Base-by-base conservation (phyloP, 2,797 vertebrate genomes). In the Cetoscarus ocellatus region DNA sequence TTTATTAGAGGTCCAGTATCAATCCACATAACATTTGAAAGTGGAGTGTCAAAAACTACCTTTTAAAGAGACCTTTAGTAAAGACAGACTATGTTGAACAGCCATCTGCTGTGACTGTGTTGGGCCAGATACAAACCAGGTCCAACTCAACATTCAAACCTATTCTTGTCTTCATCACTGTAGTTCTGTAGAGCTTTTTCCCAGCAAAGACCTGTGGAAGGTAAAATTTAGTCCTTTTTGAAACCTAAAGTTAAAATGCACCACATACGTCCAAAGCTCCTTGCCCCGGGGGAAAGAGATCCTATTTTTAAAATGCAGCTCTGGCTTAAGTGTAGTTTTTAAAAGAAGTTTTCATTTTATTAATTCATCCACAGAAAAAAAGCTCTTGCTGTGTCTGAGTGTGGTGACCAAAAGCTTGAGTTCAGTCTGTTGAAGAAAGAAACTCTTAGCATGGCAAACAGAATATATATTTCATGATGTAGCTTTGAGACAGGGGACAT, bases 401-500 rank as follows among this genome's bases (percentile, higher is more conserved):
- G n/a, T n/a, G 48, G 11, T n/a, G 3, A 13, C 36, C 4, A 42
- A 7, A 70, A 57, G 48, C 17, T 60, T 10, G 12, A 15, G 9
- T 53, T 58, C 13, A 64, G n/a, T 18, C 34, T 45, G n/a, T 15
- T 43, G 44, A 57, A 43, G n/a, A 13, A 57, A n/a, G 49, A 2
- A 59, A 51, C 39, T 17, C 51, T 27, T 11, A 34, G 51, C 13
- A 36, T 5, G 17, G 18, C 9, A 38, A 38, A 45, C 38, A 8
- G 9, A 43, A 40, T 77, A 27, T 34, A 60, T 39, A 55, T 52
- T 68, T 67, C 1, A 62, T 63, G n/a, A 45, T 19, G 27, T 11
- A 49, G 42, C 38, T 57, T 39, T 1, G 35, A 62, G 15, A 65
- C 8, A 14, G 40, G 34, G 2, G 12, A 42, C 38, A 44, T 49